Percentiles rank a stretch among this genome's conserved stretches.
Evolutionary conservation across 2,888 invertebrate genomes (phyloP).

Genomic region (Xestia rhomboidea): DNA sequence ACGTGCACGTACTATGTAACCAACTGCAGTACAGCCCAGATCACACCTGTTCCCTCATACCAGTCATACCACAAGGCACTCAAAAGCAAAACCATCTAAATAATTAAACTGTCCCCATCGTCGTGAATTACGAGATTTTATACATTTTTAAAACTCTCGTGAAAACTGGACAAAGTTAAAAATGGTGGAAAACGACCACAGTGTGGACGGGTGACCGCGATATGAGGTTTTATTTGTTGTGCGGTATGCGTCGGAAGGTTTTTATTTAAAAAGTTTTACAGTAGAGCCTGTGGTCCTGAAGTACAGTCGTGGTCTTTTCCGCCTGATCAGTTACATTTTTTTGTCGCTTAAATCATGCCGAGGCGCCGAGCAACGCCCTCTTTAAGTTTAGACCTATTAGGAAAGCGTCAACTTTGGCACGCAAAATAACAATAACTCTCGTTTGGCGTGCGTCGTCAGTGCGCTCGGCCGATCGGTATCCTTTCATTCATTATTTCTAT

Average conservation of each 20-base stretch:
- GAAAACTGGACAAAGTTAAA: constrained; percentile 31
- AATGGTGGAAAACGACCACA: constrained; percentile 49
- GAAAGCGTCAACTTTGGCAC: too few relatives aligned
- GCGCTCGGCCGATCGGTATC: too few relatives aligned
- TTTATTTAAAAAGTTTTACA: constrained; percentile 55
- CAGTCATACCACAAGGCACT: constrained; percentile 24
- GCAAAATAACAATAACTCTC: too few relatives aligned
- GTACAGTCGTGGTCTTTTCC: too few relatives aligned
- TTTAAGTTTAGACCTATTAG: too few relatives aligned
- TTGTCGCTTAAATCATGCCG: too few relatives aligned
- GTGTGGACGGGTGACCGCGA: constrained; percentile 48
- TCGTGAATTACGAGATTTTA: constrained; percentile 62
- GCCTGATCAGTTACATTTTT: too few relatives aligned
- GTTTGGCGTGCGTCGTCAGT: too few relatives aligned
- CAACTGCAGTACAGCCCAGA: background rate
- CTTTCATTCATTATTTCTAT: too few relatives aligned
- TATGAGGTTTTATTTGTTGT: constrained; percentile 57
- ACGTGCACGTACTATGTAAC: background rate
- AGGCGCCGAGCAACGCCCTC: too few relatives aligned
- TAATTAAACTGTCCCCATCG: constrained; percentile 71
- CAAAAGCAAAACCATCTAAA: constrained; percentile 58
- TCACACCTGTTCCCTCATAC: constrained; percentile 10
- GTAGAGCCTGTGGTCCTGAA: background rate
- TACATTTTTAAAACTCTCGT: constrained; percentile 53
- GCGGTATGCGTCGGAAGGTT: constrained; percentile 24